A percentile compares a stretch with the other conserved stretches of the same genome.
These are phyloP conservation scores for Dipodomys merriami DNA, from an alignment of 2,113 vertebrate species.

Conservation along the genomic window DNA sequence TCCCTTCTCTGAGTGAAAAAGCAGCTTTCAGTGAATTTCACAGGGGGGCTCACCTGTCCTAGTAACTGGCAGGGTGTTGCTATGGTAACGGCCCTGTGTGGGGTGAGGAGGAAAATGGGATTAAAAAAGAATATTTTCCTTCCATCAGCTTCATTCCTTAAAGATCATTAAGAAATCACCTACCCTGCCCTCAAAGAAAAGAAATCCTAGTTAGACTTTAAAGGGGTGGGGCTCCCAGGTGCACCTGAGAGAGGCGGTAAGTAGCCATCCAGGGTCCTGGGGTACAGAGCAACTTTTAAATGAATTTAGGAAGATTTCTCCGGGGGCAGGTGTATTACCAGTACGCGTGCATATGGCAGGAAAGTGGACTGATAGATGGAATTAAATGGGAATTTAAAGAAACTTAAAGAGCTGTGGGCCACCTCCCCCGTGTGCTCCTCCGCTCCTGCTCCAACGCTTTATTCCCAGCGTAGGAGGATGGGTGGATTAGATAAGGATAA, in stretches of 20 bases:
- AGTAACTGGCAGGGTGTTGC: constrained; percentile 65
- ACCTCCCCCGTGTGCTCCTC: neutral
- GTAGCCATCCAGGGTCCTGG: fast-evolving
- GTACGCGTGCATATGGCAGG: fast-evolving
- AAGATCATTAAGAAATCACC: constrained; percentile 68
- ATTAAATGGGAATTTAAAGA: neutral
- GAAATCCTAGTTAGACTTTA: constrained; percentile 1
- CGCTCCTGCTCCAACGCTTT: neutral
- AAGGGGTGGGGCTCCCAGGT: too few species aligned
- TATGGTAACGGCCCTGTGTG: constrained; percentile 75
- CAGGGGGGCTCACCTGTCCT: constrained; percentile 44
- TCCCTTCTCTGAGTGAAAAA: constrained; percentile 36
- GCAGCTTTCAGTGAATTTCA: constrained; percentile 31
- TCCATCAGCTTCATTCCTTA: constrained; percentile 8
- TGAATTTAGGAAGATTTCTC: neutral
- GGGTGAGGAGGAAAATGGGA: constrained; percentile 70
- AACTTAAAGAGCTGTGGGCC: neutral
- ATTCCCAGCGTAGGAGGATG: neutral
- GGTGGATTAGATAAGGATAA: constrained; percentile 1
- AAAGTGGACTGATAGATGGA: neutral
- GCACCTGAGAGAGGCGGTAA: neutral
- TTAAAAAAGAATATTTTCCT: constrained; percentile 65
- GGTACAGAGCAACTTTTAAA: neutral
- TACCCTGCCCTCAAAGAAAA: neutral
- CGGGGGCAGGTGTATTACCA: neutral